Percentiles rank a stretch among this genome's conserved stretches.
phyloP scores from a whole-genome alignment of 2,888 invertebrate species.

The Didymodactylos carnosus region DNA sequence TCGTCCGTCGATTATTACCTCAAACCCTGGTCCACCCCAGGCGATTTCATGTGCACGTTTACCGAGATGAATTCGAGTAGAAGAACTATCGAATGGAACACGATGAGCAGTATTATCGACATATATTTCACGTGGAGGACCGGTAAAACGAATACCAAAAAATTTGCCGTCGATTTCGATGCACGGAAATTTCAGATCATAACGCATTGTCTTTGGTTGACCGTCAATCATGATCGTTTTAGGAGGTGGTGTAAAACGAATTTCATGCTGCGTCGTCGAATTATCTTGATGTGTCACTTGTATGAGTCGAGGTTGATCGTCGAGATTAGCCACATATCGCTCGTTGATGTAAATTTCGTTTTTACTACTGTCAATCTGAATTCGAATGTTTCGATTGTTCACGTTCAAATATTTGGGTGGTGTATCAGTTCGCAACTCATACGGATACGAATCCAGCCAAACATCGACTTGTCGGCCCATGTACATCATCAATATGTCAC shows the following conservation, averaged over 20 bases:
- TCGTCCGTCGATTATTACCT: conserved; percentile 19
- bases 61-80: conserved; percentile 36
- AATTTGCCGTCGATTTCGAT: conserved; percentile 25
- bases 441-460: conserved; percentile 2
- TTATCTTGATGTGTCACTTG: neutral
- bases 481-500: conserved; percentile 2
- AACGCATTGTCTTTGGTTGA: conserved; percentile 2
- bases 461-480: conserved; percentile 4
- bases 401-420: conserved; percentile 5
- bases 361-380: too few relatives aligned
- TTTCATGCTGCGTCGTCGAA: conserved; percentile 50
- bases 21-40: conserved; percentile 33
- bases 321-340: neutral
- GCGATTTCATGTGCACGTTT: conserved; percentile 24
- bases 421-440: conserved; percentile 3
- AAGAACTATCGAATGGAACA: conserved; percentile 24
- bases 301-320: neutral
- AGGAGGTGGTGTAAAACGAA: conserved; percentile 62
- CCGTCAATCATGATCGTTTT: conserved; percentile 64
- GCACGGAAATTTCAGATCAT: conserved; percentile 5
- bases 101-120: conserved; percentile 56
- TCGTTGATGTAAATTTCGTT: neutral
- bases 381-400: conserved; percentile 1
- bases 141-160: conserved; percentile 59
- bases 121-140: conserved; percentile 69